Evolutionary conservation across 2,113 vertebrate species (phyloP).

Genomic region (Nycticryphes semicollaris): DNA sequence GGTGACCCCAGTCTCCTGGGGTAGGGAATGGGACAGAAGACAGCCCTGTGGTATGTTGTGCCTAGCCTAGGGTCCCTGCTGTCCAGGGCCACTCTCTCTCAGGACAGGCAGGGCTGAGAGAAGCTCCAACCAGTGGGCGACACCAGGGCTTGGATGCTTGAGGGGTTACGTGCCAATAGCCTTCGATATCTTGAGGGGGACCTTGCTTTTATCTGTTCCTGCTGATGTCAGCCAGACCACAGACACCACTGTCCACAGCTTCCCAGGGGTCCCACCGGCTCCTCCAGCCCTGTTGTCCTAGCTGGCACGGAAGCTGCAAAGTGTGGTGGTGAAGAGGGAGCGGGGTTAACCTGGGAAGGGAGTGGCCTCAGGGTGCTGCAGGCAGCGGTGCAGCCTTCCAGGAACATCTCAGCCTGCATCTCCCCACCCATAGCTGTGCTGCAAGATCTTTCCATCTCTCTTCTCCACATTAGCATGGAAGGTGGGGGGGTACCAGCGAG

Average conservation of each 20-base stretch:
- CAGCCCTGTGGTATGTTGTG: not conserved
- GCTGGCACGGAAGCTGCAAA: no score
- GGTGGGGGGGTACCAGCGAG: fast-evolving
- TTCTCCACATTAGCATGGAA: not conserved
- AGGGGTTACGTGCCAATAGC: not conserved
- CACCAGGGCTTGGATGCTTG: not conserved
- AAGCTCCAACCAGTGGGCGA: not conserved
- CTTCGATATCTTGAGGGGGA: not conserved
- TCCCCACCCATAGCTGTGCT: fast-evolving
- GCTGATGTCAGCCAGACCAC: not conserved
- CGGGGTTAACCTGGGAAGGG: fast-evolving
- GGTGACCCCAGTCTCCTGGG: not conserved
- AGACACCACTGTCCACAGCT: fast-evolving
- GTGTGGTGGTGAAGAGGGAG: not conserved
- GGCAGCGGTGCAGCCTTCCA: not conserved
- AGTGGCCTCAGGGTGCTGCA: fast-evolving
- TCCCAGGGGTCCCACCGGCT: not conserved
- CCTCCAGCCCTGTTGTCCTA: not conserved
- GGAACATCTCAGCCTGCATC: not conserved
- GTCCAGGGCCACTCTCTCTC: no score
- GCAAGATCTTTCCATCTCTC: not conserved
- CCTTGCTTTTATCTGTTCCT: not conserved
- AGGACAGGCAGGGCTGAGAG: not conserved
- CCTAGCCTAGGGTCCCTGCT: not conserved
- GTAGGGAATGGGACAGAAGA: not conserved